Percentiles rank a stretch among this genome's conserved stretches.
Evolutionary conservation across 2,888 invertebrate species (phyloP).

Genomic region (Spicauda simplicius): DNA sequence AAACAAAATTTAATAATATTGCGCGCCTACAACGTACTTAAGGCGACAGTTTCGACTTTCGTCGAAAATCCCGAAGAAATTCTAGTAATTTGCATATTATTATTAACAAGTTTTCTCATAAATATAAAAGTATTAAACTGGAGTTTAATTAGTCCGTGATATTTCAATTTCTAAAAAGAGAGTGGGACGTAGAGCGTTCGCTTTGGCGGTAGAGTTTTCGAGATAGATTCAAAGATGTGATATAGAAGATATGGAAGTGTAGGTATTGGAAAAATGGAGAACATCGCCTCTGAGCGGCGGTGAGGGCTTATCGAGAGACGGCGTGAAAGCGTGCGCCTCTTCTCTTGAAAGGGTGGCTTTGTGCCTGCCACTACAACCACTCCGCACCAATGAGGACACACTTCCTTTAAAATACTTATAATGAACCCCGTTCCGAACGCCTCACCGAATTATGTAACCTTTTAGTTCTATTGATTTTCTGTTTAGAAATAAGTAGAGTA

Average conservation of each 20-base stretch:
- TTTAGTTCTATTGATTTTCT: constrained; percentile 36
- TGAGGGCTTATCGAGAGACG: constrained; percentile 73
- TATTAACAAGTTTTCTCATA: constrained; percentile 29
- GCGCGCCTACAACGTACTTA: constrained; percentile 13
- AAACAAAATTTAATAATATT: constrained; percentile 20
- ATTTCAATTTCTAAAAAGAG: constrained; percentile 25
- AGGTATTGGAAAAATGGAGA: constrained; percentile 54
- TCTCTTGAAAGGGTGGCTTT: constrained; percentile 74
- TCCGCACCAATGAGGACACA: constrained; percentile 56
- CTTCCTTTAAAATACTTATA: constrained; percentile 56
- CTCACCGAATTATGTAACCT: constrained; percentile 40
- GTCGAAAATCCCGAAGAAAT: constrained; percentile 27
- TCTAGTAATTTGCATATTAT: constrained; percentile 29
- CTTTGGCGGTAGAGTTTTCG: constrained; percentile 14
- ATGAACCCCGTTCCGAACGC: constrained; percentile 47
- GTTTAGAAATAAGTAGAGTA: neutral
- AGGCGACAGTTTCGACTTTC: constrained; percentile 5
- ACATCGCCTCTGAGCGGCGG: constrained; percentile 47
- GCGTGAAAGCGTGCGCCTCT: constrained; percentile 65
- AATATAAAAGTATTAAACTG: constrained; percentile 32
- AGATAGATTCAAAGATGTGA: constrained; percentile 29
- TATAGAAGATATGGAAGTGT: constrained; percentile 26
- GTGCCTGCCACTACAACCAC: constrained; percentile 69
- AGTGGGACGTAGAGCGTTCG: constrained; percentile 7
- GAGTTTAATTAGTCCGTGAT: constrained; percentile 29